A percentile compares a stretch with the other conserved stretches of the same genome.
phyloP scores from a whole-genome alignment of 1,140 invertebrate species.

The Hyposmocoma kahamanoa region DNA sequence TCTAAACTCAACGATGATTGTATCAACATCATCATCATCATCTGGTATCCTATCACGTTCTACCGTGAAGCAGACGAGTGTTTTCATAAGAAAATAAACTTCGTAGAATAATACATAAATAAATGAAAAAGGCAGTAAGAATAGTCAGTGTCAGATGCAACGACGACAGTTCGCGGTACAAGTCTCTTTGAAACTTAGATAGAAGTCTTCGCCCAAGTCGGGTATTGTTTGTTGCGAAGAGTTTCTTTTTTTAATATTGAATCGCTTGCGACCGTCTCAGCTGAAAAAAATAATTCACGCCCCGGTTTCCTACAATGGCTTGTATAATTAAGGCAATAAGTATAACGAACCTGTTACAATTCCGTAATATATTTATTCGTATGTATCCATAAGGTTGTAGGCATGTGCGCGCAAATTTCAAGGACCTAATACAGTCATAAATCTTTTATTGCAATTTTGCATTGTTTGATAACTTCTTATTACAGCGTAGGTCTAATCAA shows the following conservation, averaged over 20 bases:
- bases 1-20: conserved; percentile 21
- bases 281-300: not conserved
- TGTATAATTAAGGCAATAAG: not conserved
- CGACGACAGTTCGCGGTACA: conserved; percentile 38
- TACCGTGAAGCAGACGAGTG: conserved; percentile 16
- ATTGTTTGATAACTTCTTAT: too few relatives aligned
- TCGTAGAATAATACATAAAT: conserved; percentile 39
- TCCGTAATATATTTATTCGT: too few relatives aligned
- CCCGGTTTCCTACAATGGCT: not conserved
- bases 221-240: not conserved
- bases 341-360: not conserved
- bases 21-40: conserved; percentile 35
- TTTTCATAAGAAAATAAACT: conserved; percentile 37
- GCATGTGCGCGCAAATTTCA: too few relatives aligned
- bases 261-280: not conserved
- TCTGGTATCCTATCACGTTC: conserved; percentile 23
- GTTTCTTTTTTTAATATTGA: not conserved
- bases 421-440: too few relatives aligned
- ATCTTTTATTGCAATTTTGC: too few relatives aligned
- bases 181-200: conserved; percentile 41
- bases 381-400: too few relatives aligned
- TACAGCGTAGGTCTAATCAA: too few relatives aligned
- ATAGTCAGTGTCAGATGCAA: conserved; percentile 59
- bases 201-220: not conserved
- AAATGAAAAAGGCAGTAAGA: conserved; percentile 39